Base-by-base conservation (phyloP, 2,113 vertebrate genomes). In the Poeciliopsis prolifica region DNA sequence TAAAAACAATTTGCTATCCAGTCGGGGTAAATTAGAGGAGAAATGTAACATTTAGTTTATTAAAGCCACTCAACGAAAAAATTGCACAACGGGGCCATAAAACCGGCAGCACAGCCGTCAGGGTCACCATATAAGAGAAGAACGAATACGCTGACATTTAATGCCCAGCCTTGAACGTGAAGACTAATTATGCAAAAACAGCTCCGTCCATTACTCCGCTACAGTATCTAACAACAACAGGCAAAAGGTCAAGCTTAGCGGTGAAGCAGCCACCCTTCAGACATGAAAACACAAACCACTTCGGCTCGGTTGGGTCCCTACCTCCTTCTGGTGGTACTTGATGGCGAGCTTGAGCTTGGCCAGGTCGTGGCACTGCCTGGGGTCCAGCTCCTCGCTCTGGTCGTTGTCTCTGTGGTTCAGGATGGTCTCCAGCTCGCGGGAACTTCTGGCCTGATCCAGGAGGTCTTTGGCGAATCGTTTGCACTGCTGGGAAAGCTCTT, bases 241-340 rank as follows among this genome's bases (percentile, higher is more conserved):
- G 24, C 51, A 58, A n/a, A 24, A 58, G 51, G n/a, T 24, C 24
- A 58, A 11, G 22, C 7, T n/a, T 58, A 10, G 51, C 1, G 19
- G 19, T 3, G 24, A 9, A 58, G 24, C 7, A 58, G 51, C 22
- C 9, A n/a, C 51, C 22, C 24, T 24, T 8, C 22, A n/a, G 51
- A 54, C 51, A 58, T 58, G 24, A 10, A 22, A 58, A 58, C 51
- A 58, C 51, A 54, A 15, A 29, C 24, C 9, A 37, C 26, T 65
- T 5, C 1, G 8, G 31, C 24, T 12, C 17, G 1, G 48, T n/a
- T 2, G 28, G 15, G 54, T 54, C 63, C 95, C 90, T 94, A 99
- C 98, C 97, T 99, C 98, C 86, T 99, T 99, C 91, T 99, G 98
- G 89, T 99, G 98, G 80, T 99, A 99, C 88, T 99, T 99, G 94